Conservation (phyloP, 1,140 invertebrate species). For the Lordiphosa collinella region DNA sequence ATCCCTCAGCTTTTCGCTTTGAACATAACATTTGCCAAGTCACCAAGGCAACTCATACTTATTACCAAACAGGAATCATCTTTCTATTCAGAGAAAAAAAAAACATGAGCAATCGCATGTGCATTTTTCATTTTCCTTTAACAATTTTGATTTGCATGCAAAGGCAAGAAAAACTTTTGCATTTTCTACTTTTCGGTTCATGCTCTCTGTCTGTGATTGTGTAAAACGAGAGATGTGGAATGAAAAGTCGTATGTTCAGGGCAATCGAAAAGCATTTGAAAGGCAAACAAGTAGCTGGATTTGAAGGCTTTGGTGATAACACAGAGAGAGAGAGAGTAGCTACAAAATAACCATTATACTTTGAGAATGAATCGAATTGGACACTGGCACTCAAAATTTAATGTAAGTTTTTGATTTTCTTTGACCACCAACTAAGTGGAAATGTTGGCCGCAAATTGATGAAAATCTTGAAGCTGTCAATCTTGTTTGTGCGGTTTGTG, state of each 20-base stretch:
- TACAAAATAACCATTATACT: neutral
- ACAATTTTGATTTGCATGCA: constrained; percentile 9
- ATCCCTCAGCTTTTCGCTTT: neutral
- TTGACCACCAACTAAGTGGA: no score
- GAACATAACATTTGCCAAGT: neutral
- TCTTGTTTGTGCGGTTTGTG: neutral
- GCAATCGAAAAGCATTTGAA: constrained; percentile 8
- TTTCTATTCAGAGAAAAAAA: no score
- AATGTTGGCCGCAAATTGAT: no score
- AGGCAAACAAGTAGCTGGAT: neutral
- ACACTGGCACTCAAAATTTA: no score
- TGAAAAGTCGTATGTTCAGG: neutral
- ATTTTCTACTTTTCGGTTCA: no score
- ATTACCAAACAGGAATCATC: neutral
- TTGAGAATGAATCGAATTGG: neutral
- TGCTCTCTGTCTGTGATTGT: no score
- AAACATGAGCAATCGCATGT: neutral
- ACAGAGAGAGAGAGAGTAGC: no score
- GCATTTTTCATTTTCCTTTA: neutral
- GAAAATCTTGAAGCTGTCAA: neutral
- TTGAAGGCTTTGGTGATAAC: constrained; percentile 2
- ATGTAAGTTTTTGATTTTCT: no score
- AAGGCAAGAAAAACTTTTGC: constrained; percentile 2
- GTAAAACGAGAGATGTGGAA: no score
- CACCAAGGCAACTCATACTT: neutral